Percentiles rank a stretch among this genome's conserved stretches.
These are phyloP conservation scores for Penaeus japonicus DNA, from an alignment of 1,140 invertebrate species.

Conservation along the genomic window DNA sequence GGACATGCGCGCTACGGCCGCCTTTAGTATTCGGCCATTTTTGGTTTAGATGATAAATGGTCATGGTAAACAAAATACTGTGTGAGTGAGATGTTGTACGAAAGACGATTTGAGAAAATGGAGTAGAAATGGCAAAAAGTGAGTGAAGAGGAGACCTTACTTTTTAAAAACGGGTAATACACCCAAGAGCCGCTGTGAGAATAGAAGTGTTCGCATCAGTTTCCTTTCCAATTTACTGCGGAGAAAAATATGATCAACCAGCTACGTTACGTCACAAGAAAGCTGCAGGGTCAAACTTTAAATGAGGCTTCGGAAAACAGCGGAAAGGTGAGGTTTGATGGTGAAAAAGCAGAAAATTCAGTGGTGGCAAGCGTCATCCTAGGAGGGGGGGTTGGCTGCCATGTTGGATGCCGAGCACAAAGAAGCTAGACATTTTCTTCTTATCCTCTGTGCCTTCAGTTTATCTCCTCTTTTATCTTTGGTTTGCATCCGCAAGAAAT, in stretches of 20 bases:
- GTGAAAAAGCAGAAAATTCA: not conserved
- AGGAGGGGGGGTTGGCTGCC: constrained; percentile 30
- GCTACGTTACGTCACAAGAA: constrained; percentile 57
- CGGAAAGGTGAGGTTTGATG: constrained; percentile 52
- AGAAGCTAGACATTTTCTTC: constrained; percentile 43
- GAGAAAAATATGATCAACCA: constrained; percentile 59
- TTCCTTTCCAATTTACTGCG: constrained; percentile 31
- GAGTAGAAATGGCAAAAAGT: constrained; percentile 45
- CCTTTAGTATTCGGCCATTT: constrained; percentile 57
- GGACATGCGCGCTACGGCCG: constrained; percentile 54
- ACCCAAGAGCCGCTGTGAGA: constrained; percentile 32
- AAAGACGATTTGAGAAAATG: constrained; percentile 41
- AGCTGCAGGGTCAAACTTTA: constrained; percentile 58
- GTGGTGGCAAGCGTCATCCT: constrained; percentile 14
- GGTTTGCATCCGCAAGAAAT: not conserved
- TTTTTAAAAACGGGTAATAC: constrained; percentile 35
- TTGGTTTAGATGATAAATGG: constrained; percentile 57
- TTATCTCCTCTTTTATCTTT: constrained; percentile 4
- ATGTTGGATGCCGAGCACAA: constrained; percentile 52
- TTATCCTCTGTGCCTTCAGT: not conserved
- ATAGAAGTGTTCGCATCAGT: constrained; percentile 51
- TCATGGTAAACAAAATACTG: constrained; percentile 54
- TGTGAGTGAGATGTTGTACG: constrained; percentile 39
- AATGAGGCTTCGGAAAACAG: constrained; percentile 55
- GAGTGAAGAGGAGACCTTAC: constrained; percentile 36